Percentiles rank a stretch among this genome's conserved stretches.
These are phyloP conservation scores for Theropithecus gelada DNA, from an alignment of 2,113 vertebrate genomes.

Conservation along the genomic window DNA sequence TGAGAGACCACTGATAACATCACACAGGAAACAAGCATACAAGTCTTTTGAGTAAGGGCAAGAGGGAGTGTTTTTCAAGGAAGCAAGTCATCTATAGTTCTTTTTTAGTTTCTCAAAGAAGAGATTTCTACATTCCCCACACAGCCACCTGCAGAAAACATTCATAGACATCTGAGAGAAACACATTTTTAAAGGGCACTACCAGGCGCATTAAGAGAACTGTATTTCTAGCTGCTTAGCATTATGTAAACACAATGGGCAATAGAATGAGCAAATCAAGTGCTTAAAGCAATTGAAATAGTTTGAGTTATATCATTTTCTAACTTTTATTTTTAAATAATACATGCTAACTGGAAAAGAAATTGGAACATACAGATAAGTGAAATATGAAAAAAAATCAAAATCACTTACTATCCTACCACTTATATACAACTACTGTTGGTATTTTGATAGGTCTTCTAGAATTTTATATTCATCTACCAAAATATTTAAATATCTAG, in stretches of 20 bases:
- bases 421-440: neutral
- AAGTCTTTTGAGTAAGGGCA: neutral
- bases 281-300: neutral
- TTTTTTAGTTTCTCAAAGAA: neutral
- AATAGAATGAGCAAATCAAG: neutral
- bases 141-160: neutral
- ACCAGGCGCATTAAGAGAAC: accelerated
- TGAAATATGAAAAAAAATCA: neutral
- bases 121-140: neutral
- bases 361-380: neutral
- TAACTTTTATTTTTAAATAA: neutral
- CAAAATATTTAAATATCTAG: neutral
- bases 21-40: neutral
- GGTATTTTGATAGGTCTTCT: neutral
- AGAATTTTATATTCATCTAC: neutral
- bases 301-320: neutral
- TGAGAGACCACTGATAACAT: too few relatives aligned
- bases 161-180: neutral
- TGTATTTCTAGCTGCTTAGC: accelerated
- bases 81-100: neutral
- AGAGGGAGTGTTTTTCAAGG: neutral
- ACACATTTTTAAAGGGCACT: accelerated
- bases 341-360: neutral
- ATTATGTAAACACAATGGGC: neutral
- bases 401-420: neutral